These are phyloP conservation scores for Eriosoma lanigerum DNA, from an alignment of 1,140 invertebrate species.

Conservation along the genomic window DNA sequence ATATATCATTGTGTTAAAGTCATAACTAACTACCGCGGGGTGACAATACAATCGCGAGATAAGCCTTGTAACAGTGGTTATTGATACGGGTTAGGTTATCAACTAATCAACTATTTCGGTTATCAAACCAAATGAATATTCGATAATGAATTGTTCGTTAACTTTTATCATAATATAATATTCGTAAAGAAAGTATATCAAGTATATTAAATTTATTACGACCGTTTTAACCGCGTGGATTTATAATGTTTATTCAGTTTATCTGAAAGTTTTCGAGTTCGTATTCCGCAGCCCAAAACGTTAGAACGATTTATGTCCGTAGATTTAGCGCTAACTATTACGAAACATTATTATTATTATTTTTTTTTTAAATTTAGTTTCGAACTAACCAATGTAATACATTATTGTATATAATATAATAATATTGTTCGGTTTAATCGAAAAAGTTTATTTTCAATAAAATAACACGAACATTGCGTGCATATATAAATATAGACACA, in stretches of 20 bases:
- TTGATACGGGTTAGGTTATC: no score
- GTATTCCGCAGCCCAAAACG: conserved; percentile 23
- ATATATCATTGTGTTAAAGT: no score
- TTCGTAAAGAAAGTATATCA: not conserved
- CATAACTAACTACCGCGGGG: no score
- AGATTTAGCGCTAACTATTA: conserved; percentile 31
- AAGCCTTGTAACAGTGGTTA: no score
- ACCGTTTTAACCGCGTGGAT: conserved; percentile 27
- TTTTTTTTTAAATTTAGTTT: conserved; percentile 23
- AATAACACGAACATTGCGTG: conserved; percentile 15
- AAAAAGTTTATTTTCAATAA: conserved; percentile 47
- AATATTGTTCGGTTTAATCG: conserved; percentile 27
- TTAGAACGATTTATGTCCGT: conserved; percentile 31
- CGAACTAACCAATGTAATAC: conserved; percentile 21
- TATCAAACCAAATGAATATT: no score
- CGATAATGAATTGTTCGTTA: not conserved
- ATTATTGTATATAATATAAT: conserved; percentile 22
- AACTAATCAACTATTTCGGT: no score
- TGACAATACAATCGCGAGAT: no score
- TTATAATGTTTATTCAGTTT: conserved; percentile 38
- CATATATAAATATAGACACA: not conserved
- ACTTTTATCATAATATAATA: not conserved
- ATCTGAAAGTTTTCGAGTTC: conserved; percentile 39
- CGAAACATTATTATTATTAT: conserved; percentile 6
- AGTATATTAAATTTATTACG: conserved; percentile 15